Conservation (phyloP, 2,888 invertebrate genomes). For the Lamellibrachia columna region DNA sequence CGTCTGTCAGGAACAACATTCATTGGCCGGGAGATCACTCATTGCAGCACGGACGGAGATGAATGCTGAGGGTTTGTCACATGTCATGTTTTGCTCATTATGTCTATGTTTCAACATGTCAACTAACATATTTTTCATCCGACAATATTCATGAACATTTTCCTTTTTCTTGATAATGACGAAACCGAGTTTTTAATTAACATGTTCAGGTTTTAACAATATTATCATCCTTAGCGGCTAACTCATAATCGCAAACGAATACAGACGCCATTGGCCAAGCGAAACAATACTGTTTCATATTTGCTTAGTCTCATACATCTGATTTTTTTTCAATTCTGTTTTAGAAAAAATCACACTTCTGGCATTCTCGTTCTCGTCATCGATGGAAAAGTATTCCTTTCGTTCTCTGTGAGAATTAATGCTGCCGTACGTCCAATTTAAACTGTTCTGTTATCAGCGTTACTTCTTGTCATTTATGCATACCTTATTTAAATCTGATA, state of each 20-base stretch:
- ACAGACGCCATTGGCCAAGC: background rate
- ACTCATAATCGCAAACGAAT: background rate
- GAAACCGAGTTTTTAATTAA: background rate
- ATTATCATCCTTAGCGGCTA: background rate
- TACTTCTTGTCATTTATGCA: too few relatives aligned
- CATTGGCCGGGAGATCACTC: background rate
- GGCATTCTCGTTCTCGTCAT: too few relatives aligned
- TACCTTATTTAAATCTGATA: too few relatives aligned
- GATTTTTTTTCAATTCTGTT: background rate
- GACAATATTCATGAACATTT: background rate
- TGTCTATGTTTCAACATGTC: background rate
- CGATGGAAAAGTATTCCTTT: too few relatives aligned
- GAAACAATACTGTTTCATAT: background rate
- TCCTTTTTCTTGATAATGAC: background rate
- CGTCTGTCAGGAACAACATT: background rate
- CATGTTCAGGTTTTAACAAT: background rate
- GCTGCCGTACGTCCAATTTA: too few relatives aligned
- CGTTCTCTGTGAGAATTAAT: too few relatives aligned
- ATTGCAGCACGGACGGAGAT: background rate
- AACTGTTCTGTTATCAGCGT: too few relatives aligned
- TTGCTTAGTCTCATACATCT: background rate
- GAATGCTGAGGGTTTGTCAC: background rate
- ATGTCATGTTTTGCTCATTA: constrained; percentile 4
- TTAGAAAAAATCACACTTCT: background rate
- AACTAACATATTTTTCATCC: background rate